Conservation (phyloP, 1,140 invertebrate species). For the Doryteuthis pealeii region DNA sequence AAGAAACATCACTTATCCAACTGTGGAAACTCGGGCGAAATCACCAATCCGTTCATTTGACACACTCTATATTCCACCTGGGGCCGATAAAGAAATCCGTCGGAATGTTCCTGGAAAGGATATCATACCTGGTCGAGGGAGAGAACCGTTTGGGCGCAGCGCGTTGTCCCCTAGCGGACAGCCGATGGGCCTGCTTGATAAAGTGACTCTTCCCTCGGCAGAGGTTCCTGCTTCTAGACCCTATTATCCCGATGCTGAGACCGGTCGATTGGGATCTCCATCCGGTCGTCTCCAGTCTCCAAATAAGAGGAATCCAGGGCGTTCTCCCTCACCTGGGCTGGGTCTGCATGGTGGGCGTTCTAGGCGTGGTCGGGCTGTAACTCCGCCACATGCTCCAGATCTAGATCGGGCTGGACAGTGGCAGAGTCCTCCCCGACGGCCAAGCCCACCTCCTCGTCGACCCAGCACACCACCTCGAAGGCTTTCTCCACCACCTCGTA, state of each 20-base stretch:
- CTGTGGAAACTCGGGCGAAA: background rate
- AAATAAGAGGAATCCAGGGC: background rate
- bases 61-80: background rate
- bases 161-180: background rate
- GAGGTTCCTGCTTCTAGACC: background rate
- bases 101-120: background rate
- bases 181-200: background rate
- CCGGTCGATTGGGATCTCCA: background rate
- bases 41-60: background rate
- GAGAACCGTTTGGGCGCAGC: background rate
- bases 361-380: background rate
- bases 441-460: background rate
- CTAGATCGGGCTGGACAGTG: background rate
- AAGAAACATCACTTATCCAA: background rate
- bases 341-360: background rate
- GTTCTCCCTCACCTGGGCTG: background rate
- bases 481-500: background rate
- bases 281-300: constrained; percentile 1
- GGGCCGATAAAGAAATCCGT: background rate
- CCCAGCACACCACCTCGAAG: background rate
- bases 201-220: background rate
- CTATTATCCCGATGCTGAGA: background rate
- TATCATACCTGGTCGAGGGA: background rate
- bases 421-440: background rate
- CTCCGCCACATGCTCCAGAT: background rate